phyloP scores from a whole-genome alignment of 2,888 invertebrate genomes.

The Cryptus viduatorius region DNA sequence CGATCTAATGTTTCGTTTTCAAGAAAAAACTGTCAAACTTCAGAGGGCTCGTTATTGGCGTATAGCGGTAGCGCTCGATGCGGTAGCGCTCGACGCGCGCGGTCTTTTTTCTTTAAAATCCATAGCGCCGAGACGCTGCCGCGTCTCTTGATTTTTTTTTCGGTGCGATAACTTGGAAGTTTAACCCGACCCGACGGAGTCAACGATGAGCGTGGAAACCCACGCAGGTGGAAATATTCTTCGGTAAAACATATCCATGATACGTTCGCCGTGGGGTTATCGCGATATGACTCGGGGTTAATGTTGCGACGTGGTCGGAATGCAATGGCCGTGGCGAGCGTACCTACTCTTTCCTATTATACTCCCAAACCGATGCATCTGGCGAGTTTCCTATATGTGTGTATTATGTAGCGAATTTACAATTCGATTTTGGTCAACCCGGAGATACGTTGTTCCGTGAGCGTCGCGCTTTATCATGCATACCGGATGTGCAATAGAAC shows the following conservation, averaged over 20 bases:
- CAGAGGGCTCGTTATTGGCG: too few species aligned
- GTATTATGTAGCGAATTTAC: slow-evolving; percentile 33
- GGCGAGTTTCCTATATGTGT: neutral
- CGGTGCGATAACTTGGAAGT: neutral
- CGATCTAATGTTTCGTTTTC: too few species aligned
- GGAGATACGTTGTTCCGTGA: neutral
- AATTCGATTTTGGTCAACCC: slow-evolving; percentile 30
- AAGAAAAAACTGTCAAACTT: too few species aligned
- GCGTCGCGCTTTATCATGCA: slow-evolving; percentile 20
- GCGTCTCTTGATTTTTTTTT: too few species aligned
- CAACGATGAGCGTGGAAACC: neutral
- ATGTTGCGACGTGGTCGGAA: slow-evolving; percentile 78
- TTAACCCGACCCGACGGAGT: neutral
- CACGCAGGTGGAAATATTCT: slow-evolving; percentile 62
- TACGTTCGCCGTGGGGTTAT: slow-evolving; percentile 66
- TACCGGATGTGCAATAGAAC: neutral
- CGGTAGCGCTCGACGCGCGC: too few species aligned
- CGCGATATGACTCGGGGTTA: slow-evolving; percentile 74
- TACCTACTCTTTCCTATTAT: neutral
- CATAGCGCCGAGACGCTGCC: too few species aligned
- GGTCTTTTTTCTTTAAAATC: too few species aligned
- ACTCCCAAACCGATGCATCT: neutral
- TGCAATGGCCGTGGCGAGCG: slow-evolving; percentile 56
- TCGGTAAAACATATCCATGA: slow-evolving; percentile 69
- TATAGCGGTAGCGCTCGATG: too few species aligned